Percentiles rank a stretch among this genome's conserved stretches.
Evolutionary conservation across 2,888 invertebrate species (phyloP).

Genomic region (Tipula lateralis): DNA sequence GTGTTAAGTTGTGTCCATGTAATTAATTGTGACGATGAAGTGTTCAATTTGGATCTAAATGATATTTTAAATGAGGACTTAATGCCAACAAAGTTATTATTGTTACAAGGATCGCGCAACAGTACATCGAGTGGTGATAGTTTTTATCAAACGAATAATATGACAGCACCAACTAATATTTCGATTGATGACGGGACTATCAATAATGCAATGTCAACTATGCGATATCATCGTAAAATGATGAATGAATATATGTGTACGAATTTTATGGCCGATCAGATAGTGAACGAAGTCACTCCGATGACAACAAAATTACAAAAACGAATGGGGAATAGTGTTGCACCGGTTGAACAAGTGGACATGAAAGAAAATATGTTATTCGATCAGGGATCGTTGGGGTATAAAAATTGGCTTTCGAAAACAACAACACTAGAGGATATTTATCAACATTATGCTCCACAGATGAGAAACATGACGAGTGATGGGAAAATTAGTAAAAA

Average conservation of each 20-base stretch:
- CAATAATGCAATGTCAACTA: constrained; percentile 58
- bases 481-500: constrained; percentile 39
- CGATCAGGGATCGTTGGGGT: constrained; percentile 67
- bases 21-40: not conserved
- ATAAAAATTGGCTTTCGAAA: constrained; percentile 69
- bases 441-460: constrained; percentile 56
- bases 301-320: constrained; percentile 33
- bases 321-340: constrained; percentile 35
- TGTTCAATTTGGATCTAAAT: constrained; percentile 53
- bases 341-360: not conserved
- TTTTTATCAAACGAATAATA: constrained; percentile 34
- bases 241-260: constrained; percentile 76
- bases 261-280: constrained; percentile 68
- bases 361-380: constrained; percentile 52
- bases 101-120: constrained; percentile 44
- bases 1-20: not conserved
- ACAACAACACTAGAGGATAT: constrained; percentile 67
- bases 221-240: constrained; percentile 67
- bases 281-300: constrained; percentile 58
- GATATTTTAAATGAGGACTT: constrained; percentile 66
- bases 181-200: constrained; percentile 53
- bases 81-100: constrained; percentile 62
- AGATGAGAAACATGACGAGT: constrained; percentile 32
- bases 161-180: constrained; percentile 30
- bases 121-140: not conserved